Base-by-base conservation (phyloP, 2,888 invertebrate genomes). In the Hypomecis atomaria region DNA sequence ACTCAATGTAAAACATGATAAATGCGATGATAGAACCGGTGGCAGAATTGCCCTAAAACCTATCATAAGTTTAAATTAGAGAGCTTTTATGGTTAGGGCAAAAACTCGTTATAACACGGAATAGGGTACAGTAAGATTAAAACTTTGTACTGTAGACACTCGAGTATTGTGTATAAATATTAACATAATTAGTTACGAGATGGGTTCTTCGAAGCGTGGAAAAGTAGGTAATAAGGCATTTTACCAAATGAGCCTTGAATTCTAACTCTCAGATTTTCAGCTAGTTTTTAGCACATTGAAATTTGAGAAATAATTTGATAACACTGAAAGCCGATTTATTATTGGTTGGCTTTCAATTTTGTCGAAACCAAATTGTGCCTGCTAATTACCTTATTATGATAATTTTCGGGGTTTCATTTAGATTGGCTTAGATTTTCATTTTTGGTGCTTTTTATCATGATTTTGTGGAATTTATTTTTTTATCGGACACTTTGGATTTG, bases 11-110 rank as follows among this genome's bases (percentile, higher is more conserved):
- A 37, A 50, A 37, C 13, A 42, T 48, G 52, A 57, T 52, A 53
- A 57, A 62, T 40, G 43, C 8, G 44, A 53, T 59, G 65, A 58
- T 54, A 40, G 47, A 58, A 36, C 70, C 62, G 62, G 61, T 40
- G 59, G 45, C 66, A 50, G 52, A 69, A 72, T 71, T 63, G 64
- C 65, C 73, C 59, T 64, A 66, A 69, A 78, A 76, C 71, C 74
- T 78, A 78, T 78, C 78, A 75, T 76, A 81, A 81, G 71, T 81
- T 81, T 73, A 76, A 78, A 80, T 80, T 73, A 80, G 71, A 60
- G 64, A 60, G 71, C 65, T 65, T 68, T 71, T 65, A 73, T 67
- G 68, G 71, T 73, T 71, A 70, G 60, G 71, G 73, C 61, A 77
- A 74, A 76, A 78, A 79, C 79, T 81, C 77, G 73, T 80, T 82